Conservation (phyloP, 1,140 invertebrate genomes). For the Drosophila carrolli region DNA sequence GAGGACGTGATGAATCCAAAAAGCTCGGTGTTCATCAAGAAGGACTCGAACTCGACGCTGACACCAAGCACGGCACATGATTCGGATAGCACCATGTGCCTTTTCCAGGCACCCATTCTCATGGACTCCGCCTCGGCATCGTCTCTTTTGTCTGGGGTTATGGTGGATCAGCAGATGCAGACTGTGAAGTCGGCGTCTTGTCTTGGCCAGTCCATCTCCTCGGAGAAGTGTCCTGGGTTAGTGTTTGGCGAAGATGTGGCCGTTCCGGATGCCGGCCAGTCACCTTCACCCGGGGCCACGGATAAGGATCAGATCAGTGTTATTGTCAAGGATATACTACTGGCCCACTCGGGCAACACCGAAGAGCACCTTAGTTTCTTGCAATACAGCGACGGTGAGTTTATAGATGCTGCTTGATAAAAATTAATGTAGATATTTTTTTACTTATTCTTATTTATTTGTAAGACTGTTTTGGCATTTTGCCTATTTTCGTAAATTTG, state of each 20-base stretch:
- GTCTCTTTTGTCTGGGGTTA: conserved; percentile 17
- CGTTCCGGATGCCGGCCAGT: neutral
- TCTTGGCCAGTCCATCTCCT: neutral
- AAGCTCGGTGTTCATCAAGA: conserved; percentile 60
- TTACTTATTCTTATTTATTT: neutral
- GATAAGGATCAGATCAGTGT: conserved; percentile 72
- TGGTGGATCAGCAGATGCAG: conserved; percentile 70
- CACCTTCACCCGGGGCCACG: conserved; percentile 9
- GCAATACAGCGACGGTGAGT: conserved; percentile 68
- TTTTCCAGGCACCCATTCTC: conserved; percentile 23
- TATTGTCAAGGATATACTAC: conserved; percentile 68
- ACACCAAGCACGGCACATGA: conserved; percentile 39
- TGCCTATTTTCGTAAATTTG: too few relatives aligned
- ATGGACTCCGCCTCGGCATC: conserved; percentile 39
- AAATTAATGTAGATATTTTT: neutral
- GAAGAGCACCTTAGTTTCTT: conserved; percentile 67
- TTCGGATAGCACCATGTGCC: conserved; percentile 40
- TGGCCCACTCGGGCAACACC: conserved; percentile 58
- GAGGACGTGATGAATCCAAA: conserved; percentile 67
- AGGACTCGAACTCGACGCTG: conserved; percentile 53
- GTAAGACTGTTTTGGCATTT: too few relatives aligned
- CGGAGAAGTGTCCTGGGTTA: conserved; percentile 12
- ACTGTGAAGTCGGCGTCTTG: conserved; percentile 25
- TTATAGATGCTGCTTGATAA: neutral
- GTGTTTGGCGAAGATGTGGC: conserved; percentile 12